Conservation (phyloP, 2,113 vertebrate species). For the Axis porcinus region DNA sequence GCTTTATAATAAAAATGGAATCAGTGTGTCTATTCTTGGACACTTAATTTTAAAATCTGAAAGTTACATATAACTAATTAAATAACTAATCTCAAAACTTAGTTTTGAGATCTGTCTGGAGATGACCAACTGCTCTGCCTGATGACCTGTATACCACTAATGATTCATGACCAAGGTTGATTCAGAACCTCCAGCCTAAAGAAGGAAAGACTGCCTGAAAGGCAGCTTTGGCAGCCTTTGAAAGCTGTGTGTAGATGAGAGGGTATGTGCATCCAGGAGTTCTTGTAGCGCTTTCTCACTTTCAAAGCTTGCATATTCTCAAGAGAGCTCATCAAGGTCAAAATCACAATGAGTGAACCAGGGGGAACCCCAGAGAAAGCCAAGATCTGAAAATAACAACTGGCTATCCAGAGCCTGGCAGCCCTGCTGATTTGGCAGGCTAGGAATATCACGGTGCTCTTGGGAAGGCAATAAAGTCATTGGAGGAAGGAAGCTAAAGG, state of each 20-base stretch:
- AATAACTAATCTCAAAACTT: background rate
- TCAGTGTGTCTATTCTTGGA: background rate
- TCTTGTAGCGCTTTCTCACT: background rate
- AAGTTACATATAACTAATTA: rapidly evolving
- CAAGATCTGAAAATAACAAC: slow-evolving; percentile 25
- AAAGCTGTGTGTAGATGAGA: background rate
- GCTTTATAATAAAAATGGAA: background rate
- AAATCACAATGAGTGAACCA: background rate
- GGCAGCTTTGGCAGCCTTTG: rapidly evolving
- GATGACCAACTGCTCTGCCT: background rate
- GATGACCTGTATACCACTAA: background rate
- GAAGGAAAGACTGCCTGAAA: background rate
- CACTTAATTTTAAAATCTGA: background rate
- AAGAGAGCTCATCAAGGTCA: slow-evolving; percentile 52
- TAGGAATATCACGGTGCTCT: background rate
- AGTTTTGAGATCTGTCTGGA: background rate
- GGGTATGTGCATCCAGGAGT: background rate
- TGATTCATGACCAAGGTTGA: background rate
- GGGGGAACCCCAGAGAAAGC: slow-evolving; percentile 45
- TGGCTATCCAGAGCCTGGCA: background rate
- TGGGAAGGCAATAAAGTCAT: background rate
- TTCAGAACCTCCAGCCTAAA: background rate
- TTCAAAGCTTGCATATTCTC: slow-evolving; percentile 16
- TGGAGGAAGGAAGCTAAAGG: background rate
- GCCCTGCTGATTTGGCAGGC: slow-evolving; percentile 11